These are phyloP conservation scores for Acanthurus tractus DNA, from an alignment of 2,797 vertebrate genomes.

Conservation along the genomic window DNA sequence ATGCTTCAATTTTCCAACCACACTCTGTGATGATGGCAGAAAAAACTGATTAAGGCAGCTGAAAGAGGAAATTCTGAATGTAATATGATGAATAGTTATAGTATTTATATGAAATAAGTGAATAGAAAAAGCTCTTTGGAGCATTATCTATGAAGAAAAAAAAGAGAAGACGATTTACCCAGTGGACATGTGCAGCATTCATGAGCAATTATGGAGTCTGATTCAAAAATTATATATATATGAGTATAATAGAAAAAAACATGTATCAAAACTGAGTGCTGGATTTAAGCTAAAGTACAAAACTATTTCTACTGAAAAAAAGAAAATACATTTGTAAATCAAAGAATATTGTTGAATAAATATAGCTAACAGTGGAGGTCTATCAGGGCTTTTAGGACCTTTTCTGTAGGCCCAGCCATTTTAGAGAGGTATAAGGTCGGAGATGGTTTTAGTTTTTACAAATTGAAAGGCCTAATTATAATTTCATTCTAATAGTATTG, in stretches of 20 bases:
- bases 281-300: not conserved
- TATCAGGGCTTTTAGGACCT: no score
- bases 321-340: not conserved
- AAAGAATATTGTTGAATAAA: not conserved
- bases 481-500: no score
- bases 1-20: constrained; percentile 59
- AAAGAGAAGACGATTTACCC: constrained; percentile 6
- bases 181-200: not conserved
- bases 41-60: constrained; percentile 40
- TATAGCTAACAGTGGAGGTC: not conserved
- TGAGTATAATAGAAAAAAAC: not conserved
- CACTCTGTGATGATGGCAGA: constrained; percentile 50
- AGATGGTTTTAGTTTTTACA: not conserved
- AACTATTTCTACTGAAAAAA: not conserved
- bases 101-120: constrained; percentile 43
- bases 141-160: constrained; percentile 15
- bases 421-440: no score
- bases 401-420: no score
- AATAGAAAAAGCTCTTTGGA: constrained; percentile 34
- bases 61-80: constrained; percentile 47
- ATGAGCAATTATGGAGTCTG: not conserved
- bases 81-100: constrained; percentile 41
- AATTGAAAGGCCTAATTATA: no score
- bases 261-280: not conserved
- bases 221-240: constrained; percentile 5